Percentiles rank a stretch among this genome's conserved stretches.
Conservation (phyloP, 2,113 vertebrate genomes). For the Corythaixoides concolor region DNA sequence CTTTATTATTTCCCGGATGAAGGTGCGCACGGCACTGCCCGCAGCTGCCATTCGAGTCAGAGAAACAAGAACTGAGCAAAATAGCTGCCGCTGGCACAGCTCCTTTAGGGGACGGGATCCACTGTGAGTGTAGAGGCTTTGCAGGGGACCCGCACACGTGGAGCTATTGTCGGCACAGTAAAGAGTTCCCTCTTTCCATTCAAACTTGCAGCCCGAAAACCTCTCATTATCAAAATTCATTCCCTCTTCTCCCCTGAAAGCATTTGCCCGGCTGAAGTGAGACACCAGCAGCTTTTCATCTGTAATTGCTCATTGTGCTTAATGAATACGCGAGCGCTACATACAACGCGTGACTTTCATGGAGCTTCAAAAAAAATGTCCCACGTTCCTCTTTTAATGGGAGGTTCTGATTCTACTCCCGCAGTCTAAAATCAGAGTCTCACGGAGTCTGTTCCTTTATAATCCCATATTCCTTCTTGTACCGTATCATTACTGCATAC, state of each 20-base stretch:
- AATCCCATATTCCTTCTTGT: neutral
- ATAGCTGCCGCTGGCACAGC: neutral
- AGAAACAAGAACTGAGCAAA: neutral
- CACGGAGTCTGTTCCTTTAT: neutral
- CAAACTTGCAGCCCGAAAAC: neutral
- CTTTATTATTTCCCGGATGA: neutral
- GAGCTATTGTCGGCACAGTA: rapidly evolving
- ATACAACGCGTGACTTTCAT: rapidly evolving
- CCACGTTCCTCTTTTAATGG: neutral
- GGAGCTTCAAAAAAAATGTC: neutral
- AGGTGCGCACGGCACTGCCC: neutral
- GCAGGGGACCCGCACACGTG: neutral
- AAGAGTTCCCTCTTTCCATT: neutral
- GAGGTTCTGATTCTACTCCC: neutral
- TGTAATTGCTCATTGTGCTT: neutral
- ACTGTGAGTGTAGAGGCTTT: neutral
- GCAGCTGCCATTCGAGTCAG: neutral
- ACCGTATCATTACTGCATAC: rapidly evolving
- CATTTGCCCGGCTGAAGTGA: neutral
- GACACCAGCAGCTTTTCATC: slow-evolving; percentile 22
- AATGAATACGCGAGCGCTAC: neutral
- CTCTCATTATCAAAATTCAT: neutral
- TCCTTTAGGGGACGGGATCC: neutral
- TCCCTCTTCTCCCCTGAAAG: neutral
- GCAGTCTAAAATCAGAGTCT: neutral